A percentile compares a stretch with the other conserved stretches of the same genome.
Evolutionary conservation across 2,113 vertebrate species (phyloP).

Genomic region (Sigmodon hispidus): DNA sequence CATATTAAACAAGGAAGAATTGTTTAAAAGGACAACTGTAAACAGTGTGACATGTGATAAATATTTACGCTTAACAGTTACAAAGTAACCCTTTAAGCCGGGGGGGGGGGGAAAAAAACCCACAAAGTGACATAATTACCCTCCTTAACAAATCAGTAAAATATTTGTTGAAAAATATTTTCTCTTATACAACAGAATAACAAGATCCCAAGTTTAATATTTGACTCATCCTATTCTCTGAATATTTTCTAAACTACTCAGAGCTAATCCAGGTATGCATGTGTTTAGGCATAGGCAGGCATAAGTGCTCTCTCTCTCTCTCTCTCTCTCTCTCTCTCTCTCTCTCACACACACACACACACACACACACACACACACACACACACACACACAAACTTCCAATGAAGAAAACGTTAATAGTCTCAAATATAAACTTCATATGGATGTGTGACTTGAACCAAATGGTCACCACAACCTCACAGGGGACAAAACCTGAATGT

Average conservation of each 20-base stretch:
- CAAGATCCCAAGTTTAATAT: background rate
- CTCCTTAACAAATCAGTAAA: constrained; percentile 21
- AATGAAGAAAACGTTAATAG: background rate
- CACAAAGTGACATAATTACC: constrained; percentile 2
- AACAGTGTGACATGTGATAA: background rate
- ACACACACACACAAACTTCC: background rate
- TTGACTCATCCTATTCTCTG: background rate
- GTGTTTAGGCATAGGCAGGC: too few species aligned
- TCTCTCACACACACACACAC: background rate
- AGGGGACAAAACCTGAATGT: background rate
- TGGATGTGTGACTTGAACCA: background rate
- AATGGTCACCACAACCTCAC: background rate
- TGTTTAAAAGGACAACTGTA: constrained; percentile 17
- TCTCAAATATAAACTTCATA: background rate
- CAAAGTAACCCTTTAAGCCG: constrained; percentile 42
- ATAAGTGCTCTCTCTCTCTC: background rate
- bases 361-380: background rate
- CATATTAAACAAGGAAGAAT: constrained; percentile 29
- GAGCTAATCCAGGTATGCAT: background rate
- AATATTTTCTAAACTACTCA: background rate
- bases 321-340: background rate
- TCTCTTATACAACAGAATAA: background rate
- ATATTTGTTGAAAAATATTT: constrained; percentile 42
- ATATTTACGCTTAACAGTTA: constrained; percentile 30
- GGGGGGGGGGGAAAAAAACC: too few species aligned